A percentile compares a stretch with the other conserved stretches of the same genome.
phyloP scores from a whole-genome alignment of 2,113 vertebrate genomes.

The Prionailurus viverrinus region DNA sequence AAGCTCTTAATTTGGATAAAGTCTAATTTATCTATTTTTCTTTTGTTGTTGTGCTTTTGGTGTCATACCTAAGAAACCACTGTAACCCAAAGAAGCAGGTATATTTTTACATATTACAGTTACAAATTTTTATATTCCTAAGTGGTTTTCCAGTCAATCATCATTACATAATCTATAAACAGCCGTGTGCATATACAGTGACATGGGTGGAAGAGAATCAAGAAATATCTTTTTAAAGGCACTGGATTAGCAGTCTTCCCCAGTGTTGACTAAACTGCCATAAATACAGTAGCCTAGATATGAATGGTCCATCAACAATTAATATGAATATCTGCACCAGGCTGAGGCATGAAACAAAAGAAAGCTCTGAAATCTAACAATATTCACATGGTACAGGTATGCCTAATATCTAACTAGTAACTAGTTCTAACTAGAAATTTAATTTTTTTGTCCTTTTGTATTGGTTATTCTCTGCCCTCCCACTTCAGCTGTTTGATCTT shows the following conservation, averaged over 20 bases:
- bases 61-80: neutral
- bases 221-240: neutral
- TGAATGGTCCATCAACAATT: neutral
- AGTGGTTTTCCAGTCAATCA: neutral
- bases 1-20: neutral
- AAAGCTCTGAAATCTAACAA: neutral
- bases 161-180: neutral
- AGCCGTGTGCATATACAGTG: neutral
- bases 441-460: neutral
- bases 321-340: neutral
- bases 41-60: neutral
- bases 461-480: neutral
- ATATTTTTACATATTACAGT: neutral
- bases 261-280: neutral
- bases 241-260: neutral
- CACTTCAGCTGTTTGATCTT: neutral
- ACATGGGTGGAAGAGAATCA: neutral
- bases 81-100: neutral
- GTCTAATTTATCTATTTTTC: neutral
- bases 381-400: neutral
- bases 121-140: neutral
- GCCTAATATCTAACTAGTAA: neutral
- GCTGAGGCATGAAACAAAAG: neutral
- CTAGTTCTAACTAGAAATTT: neutral
- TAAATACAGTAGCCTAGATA: neutral